Evolutionary conservation across 2,113 vertebrate species (phyloP).

Genomic region (Tetrao urogallus): DNA sequence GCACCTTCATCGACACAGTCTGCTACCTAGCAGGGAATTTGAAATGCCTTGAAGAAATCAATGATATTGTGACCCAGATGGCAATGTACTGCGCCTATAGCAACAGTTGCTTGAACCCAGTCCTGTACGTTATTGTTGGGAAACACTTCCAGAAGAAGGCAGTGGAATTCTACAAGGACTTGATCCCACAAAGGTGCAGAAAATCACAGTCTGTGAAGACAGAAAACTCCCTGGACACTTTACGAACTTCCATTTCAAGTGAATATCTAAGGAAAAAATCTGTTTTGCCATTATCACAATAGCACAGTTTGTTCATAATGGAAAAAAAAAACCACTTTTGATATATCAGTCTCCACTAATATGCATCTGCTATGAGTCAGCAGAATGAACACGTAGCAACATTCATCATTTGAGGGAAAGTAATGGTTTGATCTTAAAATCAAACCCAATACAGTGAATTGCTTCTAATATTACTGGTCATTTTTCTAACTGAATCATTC

Average conservation of each 20-base stretch:
- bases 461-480: background rate
- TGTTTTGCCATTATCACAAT: background rate
- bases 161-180: conserved; percentile 78
- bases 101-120: conserved; percentile 94
- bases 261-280: conserved; percentile 56
- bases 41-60: conserved; percentile 55
- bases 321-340: background rate
- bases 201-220: background rate
- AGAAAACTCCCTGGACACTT: conserved; percentile 72
- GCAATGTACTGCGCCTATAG: conserved; percentile 84
- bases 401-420: background rate
- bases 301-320: background rate
- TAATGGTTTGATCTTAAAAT: background rate
- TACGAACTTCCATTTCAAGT: conserved; percentile 73
- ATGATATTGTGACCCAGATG: conserved; percentile 84
- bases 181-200: conserved; percentile 37
- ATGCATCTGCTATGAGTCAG: background rate
- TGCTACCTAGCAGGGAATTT: background rate
- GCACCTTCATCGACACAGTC: conserved; percentile 82
- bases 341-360: background rate
- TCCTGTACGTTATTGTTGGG: conserved; percentile 93
- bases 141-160: conserved; percentile 94
- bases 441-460: background rate
- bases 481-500: background rate
- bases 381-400: background rate